These are phyloP conservation scores for Sylvilagus floridanus DNA, from an alignment of 2,797 vertebrate species.

Conservation along the genomic window DNA sequence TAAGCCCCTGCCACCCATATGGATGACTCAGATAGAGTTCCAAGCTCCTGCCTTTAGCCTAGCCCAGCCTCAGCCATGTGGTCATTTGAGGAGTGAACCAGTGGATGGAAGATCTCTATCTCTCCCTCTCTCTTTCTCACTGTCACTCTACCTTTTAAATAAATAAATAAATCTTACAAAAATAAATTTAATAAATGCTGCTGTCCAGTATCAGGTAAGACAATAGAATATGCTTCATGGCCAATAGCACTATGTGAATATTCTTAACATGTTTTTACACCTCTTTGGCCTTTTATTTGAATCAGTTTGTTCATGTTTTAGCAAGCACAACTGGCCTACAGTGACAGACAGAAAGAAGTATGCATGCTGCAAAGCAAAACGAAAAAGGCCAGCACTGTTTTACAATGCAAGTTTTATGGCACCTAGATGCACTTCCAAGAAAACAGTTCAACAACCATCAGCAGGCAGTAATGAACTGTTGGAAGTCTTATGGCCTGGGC, in stretches of 20 bases:
- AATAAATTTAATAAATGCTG: neutral
- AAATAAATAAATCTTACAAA: too few relatives aligned
- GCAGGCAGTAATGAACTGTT: neutral
- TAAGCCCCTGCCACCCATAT: too few relatives aligned
- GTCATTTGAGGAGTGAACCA: too few relatives aligned
- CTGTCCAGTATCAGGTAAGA: neutral
- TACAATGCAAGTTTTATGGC: neutral
- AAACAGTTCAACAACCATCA: neutral
- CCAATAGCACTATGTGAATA: neutral
- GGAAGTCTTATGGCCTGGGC: neutral
- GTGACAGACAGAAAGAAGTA: neutral
- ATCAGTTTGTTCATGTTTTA: constrained; percentile 1
- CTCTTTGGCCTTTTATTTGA: neutral
- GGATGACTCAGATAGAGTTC: too few relatives aligned
- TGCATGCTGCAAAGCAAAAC: neutral
- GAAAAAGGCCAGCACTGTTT: neutral
- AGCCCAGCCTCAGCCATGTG: too few relatives aligned
- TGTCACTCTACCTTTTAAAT: too few relatives aligned
- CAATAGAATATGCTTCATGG: neutral
- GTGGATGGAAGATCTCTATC: too few relatives aligned
- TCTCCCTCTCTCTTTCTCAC: too few relatives aligned
- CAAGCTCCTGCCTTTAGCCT: too few relatives aligned
- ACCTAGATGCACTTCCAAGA: neutral
- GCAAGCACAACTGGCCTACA: neutral
- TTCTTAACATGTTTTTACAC: neutral